Evolutionary conservation across 2,888 invertebrate genomes (phyloP), one percentile per base, ranked within the genome.

Genomic region (Athalia rosae): DNA sequence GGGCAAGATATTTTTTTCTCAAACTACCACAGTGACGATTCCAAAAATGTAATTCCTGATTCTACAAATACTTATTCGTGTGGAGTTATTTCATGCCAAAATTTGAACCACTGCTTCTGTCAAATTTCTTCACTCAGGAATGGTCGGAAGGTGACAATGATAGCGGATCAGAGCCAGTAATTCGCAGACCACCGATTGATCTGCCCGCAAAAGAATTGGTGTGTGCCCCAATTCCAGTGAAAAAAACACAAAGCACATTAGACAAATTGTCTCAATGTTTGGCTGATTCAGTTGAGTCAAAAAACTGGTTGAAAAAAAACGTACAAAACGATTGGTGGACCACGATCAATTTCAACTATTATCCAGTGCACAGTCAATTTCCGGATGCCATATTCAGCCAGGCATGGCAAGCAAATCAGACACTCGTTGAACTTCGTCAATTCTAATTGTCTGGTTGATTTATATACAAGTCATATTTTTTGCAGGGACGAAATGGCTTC

Each of bases 251-350:
- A 59, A 76, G 53, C 53, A 58, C 67, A n/a, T 77, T 71, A 43
- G 81, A 85, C 59, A 79, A 83, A 79, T 76, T 83, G 43, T 81
- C 84, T 0, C 9, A 81, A 69, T 78, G 77, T 11, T 78, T 86
- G 13, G 79, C 85, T 2, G 83, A 88, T 79, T 82, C 83, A 69
- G 78, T 82, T 11, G 77, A 86, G 71, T 85, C 89, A 4, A 86
- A 83, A 79, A 80, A 85, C 63, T 90, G 90, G 86, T 78, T 92
- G 4, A 63, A 82, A 4, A 81, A 79, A 4, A 88, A 87, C 76
- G 82, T 91, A 11, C 92, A 92, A 80, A 86, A 90, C 53, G 84
- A 87, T 41, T 92, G 91, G 89, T 90, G 90, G 92, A 91, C 91
- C 85, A 84, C 86, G 67, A 80, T 89, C n/a, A 84, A 87, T 45